Base-by-base conservation (phyloP, 2,113 vertebrate genomes). In the Rhinogobius similis region DNA sequence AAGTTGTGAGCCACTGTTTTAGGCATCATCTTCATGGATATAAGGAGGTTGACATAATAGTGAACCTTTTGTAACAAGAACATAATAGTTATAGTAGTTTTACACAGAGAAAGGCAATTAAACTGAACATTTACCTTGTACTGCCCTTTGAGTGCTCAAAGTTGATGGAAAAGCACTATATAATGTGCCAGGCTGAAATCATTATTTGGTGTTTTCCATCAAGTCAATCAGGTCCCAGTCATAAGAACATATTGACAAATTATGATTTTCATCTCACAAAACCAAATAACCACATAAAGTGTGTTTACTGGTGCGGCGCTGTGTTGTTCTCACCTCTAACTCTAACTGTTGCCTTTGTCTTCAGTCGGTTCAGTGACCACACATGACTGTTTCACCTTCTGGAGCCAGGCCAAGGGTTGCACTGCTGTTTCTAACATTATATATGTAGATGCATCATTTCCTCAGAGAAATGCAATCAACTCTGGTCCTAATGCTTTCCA, bases 401-500 rank as follows among this genome's bases (percentile, higher is more conserved):
- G 84, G 76, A 81, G 24, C 14, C 5, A 0, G 46, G 68, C 75
- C 82, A 83, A 65, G 63, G 12, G 7, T 1, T 70, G n/a, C 41
- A 55, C n/a, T 29, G 4, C 48, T 75, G 58, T 55, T 67, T 70
- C 53, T 16, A 53, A 26, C 67, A 29, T 58, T 58, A 58, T 29
- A 20, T 29, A 41, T 62, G 38, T 39, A 27, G 20, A 39, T 26
- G 18, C 21, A 21, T 24, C 23, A 53, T 67, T 29, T 62, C 72
- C 85, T 85, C 7, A 10, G 81, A 82, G 82, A 67, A 72, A 26
- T 55, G 32, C 56, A 65, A 50, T 78, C 43, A 76, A 61, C 50
- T 62, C n/a, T 41, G 76, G 72, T 20, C 39, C 66, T 9, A 27
- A 55, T 46, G 43, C 0, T 2, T 78, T 82, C 75, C 61, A 32